Percentiles rank a stretch among this genome's conserved stretches.
phyloP scores from a whole-genome alignment of 1,140 invertebrate genomes.

The Dreissena rostriformis region DNA sequence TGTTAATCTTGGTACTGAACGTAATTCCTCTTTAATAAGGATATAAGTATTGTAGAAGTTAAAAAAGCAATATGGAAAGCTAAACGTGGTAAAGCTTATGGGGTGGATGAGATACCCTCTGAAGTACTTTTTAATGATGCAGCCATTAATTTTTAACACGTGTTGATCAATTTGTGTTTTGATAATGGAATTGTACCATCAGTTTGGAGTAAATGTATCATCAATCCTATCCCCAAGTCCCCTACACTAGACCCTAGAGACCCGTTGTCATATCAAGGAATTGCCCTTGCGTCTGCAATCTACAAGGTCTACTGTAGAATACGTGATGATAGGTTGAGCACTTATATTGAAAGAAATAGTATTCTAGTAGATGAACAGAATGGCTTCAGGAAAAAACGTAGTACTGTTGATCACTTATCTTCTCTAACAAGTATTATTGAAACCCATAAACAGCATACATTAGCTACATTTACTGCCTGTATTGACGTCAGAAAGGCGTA shows the following conservation, averaged over 20 bases:
- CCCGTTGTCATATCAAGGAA: constrained; percentile 20
- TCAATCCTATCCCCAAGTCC: constrained; percentile 26
- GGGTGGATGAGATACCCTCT: background rate
- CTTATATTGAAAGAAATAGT: background rate
- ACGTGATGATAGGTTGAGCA: constrained; percentile 24
- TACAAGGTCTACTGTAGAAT: too few species aligned
- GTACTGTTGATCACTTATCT: constrained; percentile 9
- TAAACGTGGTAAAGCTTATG: background rate
- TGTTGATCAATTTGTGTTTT: constrained; percentile 11
- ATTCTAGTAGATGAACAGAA: too few species aligned
- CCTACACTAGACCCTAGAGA: background rate
- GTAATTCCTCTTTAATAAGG: background rate
- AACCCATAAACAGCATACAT: background rate
- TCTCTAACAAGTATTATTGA: constrained; percentile 19
- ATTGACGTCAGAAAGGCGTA: constrained; percentile 19
- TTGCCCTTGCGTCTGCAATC: constrained; percentile 17
- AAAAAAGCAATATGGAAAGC: too few species aligned
- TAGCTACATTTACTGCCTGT: constrained; percentile 6
- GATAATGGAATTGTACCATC: too few species aligned
- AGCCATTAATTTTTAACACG: background rate
- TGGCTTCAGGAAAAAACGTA: too few species aligned
- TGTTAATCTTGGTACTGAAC: too few species aligned
- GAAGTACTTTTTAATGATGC: constrained; percentile 17
- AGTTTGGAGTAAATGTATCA: too few species aligned
- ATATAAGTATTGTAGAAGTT: background rate